Evolutionary conservation across 2,888 invertebrate genomes (phyloP), one percentile per base, ranked within the genome.

Genomic region (Hedychridium roseum): DNA sequence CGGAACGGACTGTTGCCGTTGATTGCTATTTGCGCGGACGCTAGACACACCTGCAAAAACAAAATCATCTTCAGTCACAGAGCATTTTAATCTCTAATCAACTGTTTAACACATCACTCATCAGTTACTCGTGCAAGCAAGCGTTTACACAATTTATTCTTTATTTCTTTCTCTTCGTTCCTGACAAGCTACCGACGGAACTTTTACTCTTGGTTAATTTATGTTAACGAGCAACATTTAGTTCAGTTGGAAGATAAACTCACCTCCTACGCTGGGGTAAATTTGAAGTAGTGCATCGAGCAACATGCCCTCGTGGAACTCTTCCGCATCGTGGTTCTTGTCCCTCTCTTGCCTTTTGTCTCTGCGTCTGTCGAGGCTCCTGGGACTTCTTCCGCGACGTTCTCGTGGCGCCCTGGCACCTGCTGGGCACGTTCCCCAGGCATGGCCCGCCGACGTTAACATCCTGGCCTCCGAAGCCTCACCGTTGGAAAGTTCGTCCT

Each of bases 271-370:
- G 73, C 86, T 85, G 1, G 89, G 89, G 76, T 90, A 88, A 50
- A 88, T 79, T 74, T 88, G 87, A 66, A 86, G 80, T 46, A 89
- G 78, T 2, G 89, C 88, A 74, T 91, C 91, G 56, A 91, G 82
- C 23, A 91, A 82, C 70, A 91, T 88, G 43, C 91, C 91, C 80
- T 91, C 91, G 75, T 91, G 91, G 70, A 90, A 91, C 68, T 91
- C 88, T 14, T 90, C 85, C 79, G 82, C 87, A 78, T 66, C 84
- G 80, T 73, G 89, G 84, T 59, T 81, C 68, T 71, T 75, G 63
- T 83, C 79, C 69, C 83, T 83, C 31, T n/a, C n/a, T n/a, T n/a
- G n/a, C n/a, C n/a, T n/a, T n/a, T n/a, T n/a, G n/a, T n/a, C n/a
- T n/a, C 83, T 59, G 80, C 79, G 75, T 56, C 80, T 66, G 58